Evolutionary conservation across 2,888 invertebrate species (phyloP), one percentile per base, ranked within the genome.

Genomic region (Apeira syringaria): DNA sequence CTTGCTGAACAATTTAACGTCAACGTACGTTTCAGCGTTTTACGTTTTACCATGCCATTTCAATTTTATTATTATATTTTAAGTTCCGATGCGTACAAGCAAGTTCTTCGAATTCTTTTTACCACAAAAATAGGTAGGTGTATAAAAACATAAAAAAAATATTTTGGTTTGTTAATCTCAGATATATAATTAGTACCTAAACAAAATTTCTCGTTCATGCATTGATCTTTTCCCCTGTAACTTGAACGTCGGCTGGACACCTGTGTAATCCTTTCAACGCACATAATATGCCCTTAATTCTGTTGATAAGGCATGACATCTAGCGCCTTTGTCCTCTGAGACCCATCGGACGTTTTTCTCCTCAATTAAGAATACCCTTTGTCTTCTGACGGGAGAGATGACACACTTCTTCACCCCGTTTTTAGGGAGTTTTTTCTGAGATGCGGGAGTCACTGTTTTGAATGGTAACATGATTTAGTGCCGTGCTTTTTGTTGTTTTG

Each of bases 211-310:
- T 56, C 50, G 46, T 47, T 47, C 53, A n/a, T 41, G 42, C 51
- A 38, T 47, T 27, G 50, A 59, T 62, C 17, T 27, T 70, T 77
- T 73, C 64, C 53, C 49, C 47, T 48, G 64, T 58, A 68, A 68
- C 62, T 48, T 60, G 56, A 53, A 62, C 58, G 50, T 47, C 59
- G 50, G 48, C 63, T 69, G 77, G 75, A 80, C 89, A 89, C 88
- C 88, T 89, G 88, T 89, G 86, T 87, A 87, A 88, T 80, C 88
- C 85, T 84, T 87, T 86, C 86, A 85, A 68, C 77, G 66, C 59
- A 66, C 61, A 89, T 88, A 88, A 88, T 89, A 80, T 84, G 74
- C 71, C 80, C 80, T 85, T 88, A 89, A 89, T 89, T 82, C 82
- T 65, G 74, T 80, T 88, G 88, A 88, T 88, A 86, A 72, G 75